Conservation (phyloP, 2,888 invertebrate species). For the Cepaea hortensis region DNA sequence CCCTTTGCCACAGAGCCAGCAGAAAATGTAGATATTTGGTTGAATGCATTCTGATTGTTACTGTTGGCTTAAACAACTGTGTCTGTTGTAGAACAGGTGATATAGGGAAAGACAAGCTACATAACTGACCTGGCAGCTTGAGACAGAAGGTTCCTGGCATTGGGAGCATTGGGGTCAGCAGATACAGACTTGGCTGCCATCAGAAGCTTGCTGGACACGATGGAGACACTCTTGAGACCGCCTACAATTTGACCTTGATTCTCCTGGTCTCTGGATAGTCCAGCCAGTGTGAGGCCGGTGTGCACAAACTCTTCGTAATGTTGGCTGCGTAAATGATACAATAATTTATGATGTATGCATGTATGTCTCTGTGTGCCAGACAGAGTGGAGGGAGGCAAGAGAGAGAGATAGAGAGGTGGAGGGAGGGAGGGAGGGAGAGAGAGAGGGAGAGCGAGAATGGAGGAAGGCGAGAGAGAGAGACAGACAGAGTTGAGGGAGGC, state of each 20-base stretch:
- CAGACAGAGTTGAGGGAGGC: no score
- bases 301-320: conserved; percentile 87
- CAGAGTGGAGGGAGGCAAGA: no score
- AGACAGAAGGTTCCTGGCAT: conserved; percentile 91
- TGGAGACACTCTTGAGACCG: conserved; percentile 90
- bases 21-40: no score
- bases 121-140: conserved; percentile 84
- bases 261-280: conserved; percentile 81
- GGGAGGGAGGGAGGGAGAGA: no score
- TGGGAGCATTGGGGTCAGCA: conserved; percentile 91
- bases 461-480: no score
- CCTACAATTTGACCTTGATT: conserved; percentile 89
- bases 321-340: conserved; percentile 67
- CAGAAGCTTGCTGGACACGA: conserved; percentile 89
- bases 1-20: no score
- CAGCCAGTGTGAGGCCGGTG: conserved; percentile 70
- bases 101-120: not conserved
- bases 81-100: no score
- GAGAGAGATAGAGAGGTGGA: no score
- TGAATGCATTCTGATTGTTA: no score
- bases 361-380: not conserved
- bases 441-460: no score
- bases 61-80: no score
- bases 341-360: not conserved
- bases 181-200: conserved; percentile 92